Base-by-base conservation (phyloP, 2,113 vertebrate genomes). In the Aptenodytes forsteri region DNA sequence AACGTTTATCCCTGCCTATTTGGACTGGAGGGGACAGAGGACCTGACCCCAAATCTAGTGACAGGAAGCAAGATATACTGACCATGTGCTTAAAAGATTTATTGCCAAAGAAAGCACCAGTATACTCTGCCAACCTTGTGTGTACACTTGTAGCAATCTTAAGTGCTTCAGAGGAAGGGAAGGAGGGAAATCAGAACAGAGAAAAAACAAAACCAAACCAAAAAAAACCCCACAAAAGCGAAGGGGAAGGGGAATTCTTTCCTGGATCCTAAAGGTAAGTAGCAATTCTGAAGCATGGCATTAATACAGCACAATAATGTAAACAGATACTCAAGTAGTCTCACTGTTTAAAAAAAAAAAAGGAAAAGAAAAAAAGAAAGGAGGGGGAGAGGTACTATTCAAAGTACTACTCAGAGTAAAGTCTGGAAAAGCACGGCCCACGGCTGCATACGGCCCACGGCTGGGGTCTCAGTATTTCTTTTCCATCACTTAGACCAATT, bases 391-490 rank as follows among this genome's bases (percentile, higher is more conserved):
- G 20, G 81, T 82, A 89, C 77, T 94, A 82, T 87, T 89, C 85
- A 95, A 80, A 96, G 73, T 85, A 65, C 54, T 40, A 79, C 81
- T 87, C 78, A 72, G 79, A 84, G 79, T 40, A 78, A 95, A 89
- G 91, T 85, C 89, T 97, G 91, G 89, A 96, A 97, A 76, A 90
- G 77, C 83, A 84, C 6, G 1, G 92, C 83, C 85, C 76, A 62
- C 25, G 84, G 73, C 83, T 95, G 85, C 42, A 42, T 15, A 84
- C 6, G 1, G 92, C 83, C 85, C 78, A 62, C 21, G 84, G 73
- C 83, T 95, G 85, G 97, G 93, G 83, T 61, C 83, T 97, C 32
- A 46, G 78, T 92, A 93, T 88, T 98, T 94, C 92, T 96, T 94
- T 95, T 95, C 84, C 78, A 70, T 70, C 64, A 75, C 84, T 94